Base-by-base conservation (phyloP, 2,888 invertebrate genomes). In the Escarpia spicata region DNA sequence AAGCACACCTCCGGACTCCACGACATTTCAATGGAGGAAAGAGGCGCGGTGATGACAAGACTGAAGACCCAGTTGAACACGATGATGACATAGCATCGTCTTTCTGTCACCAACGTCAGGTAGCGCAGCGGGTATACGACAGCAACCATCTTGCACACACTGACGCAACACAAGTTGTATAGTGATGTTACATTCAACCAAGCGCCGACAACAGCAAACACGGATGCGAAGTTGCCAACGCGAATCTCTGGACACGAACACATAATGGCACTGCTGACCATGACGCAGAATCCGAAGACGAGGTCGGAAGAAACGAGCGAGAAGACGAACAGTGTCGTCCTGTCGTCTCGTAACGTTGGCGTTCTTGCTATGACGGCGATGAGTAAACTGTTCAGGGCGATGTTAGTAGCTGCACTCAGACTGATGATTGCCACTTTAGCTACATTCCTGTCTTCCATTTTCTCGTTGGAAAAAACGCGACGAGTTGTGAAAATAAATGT, bases 391-490 rank as follows among this genome's bases (percentile, higher is more conserved):
- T 75, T 75, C 26, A 75, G 3, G 6, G 75, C 75, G 75, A 75
- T 75, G 75, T 75, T 75, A 26, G 75, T 75, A 19, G 19, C 75
- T 26, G 75, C 75, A 19, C 75, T 75, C 19, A 75, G 6, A 6
- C 19, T 75, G 75, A 75, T 75, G 75, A 19, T 75, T 15, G 3
- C 3, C 75, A 75, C 75, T 19, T 75, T 75, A 6, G 26, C 75
- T 75, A 75, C 75, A 19, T 19, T 75, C 75, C 4, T 19, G 19
- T 75, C 75, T 2, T 75, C 75, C 75, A 75, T 75, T 19, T 75
- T 75, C 75, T 19, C 75, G 75, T 75, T 75, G 19, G 6, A 19
- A 75, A 26, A 75, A 19, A 93, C 89, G 92, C 91, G 37, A 92
- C 58, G 26, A 93, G 93, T 92, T 75, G 8, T 90, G 89, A 6